A percentile compares a stretch with the other conserved stretches of the same genome.
These are phyloP conservation scores for Eumeta japonica DNA, from an alignment of 1,140 invertebrate genomes.

Conservation along the genomic window DNA sequence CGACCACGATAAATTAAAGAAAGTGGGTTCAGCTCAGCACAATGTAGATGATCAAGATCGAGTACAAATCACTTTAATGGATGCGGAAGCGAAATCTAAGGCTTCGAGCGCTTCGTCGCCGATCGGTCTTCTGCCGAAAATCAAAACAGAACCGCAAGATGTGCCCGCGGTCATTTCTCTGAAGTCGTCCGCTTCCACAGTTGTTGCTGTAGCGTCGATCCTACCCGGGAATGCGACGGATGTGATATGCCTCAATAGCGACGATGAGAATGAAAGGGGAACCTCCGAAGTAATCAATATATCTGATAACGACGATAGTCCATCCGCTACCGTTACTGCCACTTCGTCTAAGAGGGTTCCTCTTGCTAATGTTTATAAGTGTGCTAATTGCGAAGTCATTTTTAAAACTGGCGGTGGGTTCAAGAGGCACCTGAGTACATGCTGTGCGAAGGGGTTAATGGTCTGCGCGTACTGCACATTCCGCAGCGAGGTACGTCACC, in stretches of 20 bases:
- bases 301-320: conserved; percentile 17
- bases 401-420: conserved; percentile 15
- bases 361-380: conserved; percentile 16
- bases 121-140: too few relatives aligned
- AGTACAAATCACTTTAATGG: too few relatives aligned
- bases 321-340: too few relatives aligned
- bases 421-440: conserved; percentile 21
- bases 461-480: conserved; percentile 22
- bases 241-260: conserved; percentile 36
- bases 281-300: conserved; percentile 14
- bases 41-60: too few relatives aligned
- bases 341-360: conserved; percentile 6
- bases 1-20: too few relatives aligned
- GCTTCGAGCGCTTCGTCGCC: too few relatives aligned
- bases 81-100: too few relatives aligned
- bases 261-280: conserved; percentile 24
- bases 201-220: background rate
- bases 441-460: conserved; percentile 8
- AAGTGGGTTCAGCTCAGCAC: too few relatives aligned
- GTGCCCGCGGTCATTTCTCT: too few relatives aligned
- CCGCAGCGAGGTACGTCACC: background rate
- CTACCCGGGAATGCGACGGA: conserved; percentile 7
- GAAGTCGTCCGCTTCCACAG: too few relatives aligned
- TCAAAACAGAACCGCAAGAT: conserved; percentile 9
- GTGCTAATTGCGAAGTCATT: conserved; percentile 18